phyloP scores from a whole-genome alignment of 2,113 vertebrate genomes.

The Sarotherodon lohbergeri region DNA sequence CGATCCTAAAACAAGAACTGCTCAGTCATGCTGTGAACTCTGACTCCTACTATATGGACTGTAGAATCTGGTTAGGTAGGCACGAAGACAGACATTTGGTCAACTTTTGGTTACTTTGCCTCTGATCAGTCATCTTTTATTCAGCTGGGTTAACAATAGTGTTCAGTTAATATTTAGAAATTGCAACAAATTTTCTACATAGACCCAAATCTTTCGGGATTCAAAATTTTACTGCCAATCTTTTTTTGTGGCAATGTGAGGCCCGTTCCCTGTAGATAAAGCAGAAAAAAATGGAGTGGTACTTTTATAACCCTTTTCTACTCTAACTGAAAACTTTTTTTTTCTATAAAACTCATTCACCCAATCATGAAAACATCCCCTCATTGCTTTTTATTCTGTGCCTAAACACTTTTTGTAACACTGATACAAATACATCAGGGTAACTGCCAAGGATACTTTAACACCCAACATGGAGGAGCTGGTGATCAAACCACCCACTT shows the following conservation, averaged over 20 bases:
- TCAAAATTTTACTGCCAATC: not conserved
- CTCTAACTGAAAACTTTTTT: not conserved
- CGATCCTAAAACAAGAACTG: not conserved
- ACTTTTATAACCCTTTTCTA: not conserved
- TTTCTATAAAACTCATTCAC: not conserved
- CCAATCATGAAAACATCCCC: not conserved
- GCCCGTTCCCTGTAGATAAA: not conserved
- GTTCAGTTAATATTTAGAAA: not conserved
- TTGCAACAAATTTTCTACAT: not conserved
- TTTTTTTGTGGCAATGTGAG: not conserved
- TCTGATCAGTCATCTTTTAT: not conserved
- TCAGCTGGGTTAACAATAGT: not conserved
- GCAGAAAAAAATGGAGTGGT: not conserved
- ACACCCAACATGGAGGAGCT: not conserved
- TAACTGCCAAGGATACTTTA: not conserved
- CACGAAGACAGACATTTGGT: not conserved
- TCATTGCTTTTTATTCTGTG: not conserved
- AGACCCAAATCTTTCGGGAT: rapidly evolving
- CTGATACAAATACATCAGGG: not conserved
- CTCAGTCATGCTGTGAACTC: not conserved
- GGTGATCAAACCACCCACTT: not conserved
- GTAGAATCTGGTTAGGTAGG: not conserved
- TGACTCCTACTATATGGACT: not conserved
- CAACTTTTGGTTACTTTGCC: not conserved
- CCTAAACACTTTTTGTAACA: not conserved